Evolutionary conservation across 1,140 invertebrate genomes (phyloP).

Genomic region (Homarus americanus): DNA sequence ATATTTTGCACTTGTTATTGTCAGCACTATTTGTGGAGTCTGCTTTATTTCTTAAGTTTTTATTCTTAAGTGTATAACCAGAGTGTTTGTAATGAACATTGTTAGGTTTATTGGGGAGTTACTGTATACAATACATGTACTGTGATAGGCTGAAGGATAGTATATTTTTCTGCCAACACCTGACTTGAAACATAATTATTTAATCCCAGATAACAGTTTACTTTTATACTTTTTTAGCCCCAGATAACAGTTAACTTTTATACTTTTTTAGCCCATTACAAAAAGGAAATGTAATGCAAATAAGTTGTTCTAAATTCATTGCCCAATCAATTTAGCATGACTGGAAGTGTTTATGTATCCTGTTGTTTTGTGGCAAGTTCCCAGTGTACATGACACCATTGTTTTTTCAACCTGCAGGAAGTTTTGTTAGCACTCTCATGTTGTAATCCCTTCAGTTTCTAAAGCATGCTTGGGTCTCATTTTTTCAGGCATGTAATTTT

Average conservation of each 20-base stretch:
- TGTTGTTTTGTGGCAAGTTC: neutral
- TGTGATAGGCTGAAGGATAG: neutral
- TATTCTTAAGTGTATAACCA: constrained; percentile 27
- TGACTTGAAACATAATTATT: neutral
- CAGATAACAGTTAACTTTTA: too few species aligned
- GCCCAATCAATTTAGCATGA: neutral
- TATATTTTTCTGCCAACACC: neutral
- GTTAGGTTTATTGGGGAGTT: neutral
- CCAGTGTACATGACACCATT: constrained; percentile 23
- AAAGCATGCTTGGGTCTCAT: constrained; percentile 66
- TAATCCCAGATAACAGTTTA: neutral
- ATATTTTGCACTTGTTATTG: constrained; percentile 32
- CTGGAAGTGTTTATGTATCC: neutral
- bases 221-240: neutral
- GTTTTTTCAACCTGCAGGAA: neutral
- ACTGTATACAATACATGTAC: neutral
- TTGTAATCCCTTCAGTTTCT: constrained; percentile 44
- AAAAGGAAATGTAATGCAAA: neutral
- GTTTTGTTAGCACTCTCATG: constrained; percentile 54
- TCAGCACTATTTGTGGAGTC: constrained; percentile 10
- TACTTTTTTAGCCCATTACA: too few species aligned
- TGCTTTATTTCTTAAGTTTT: constrained; percentile 6
- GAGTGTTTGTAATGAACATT: constrained; percentile 47
- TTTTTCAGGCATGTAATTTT: constrained; percentile 66
- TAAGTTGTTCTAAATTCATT: neutral